Base-by-base conservation (phyloP, 2,888 invertebrate genomes). In the Colletes collaris region DNA sequence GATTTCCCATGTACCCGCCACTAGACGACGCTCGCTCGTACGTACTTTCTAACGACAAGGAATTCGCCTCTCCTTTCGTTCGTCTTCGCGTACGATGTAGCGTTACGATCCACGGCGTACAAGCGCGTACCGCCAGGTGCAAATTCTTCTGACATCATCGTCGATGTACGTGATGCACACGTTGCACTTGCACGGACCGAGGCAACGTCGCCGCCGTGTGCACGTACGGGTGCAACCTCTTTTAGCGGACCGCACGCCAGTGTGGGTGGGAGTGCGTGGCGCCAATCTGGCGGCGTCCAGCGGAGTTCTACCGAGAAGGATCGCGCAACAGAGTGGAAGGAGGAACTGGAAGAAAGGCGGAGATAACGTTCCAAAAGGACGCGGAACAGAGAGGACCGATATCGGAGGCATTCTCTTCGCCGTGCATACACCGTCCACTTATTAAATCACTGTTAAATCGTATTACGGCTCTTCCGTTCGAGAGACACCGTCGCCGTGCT, bases 281-380 rank as follows among this genome's bases (percentile, higher is more conserved):
- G 91, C 91, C 91, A 90, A 81, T 64, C 86, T 85, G 91, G 88
- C 91, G 91, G 90, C 88, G 87, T 90, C 91, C 91, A 89, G 85
- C 88, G 78, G 90, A 85, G 89, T 84, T 82, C 83, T 79, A 81
- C 74, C 78, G 76, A 72, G 79, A 76, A 77, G 64, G 81, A 83
- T 81, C 77, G 76, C 56, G 66, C 55, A 65, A 70, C 58, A 66
- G 71, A 76, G 81, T 27, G 78, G 66, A 55, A 19, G 72, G 63
- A 60, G 76, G 60, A 76, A 71, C 65, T 60, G 70, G 68, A 84
- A 80, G 78, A 82, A 81, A 79, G 81, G 81, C 37, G 76, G 66
- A 81, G 79, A 80, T 76, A 85, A 79, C 77, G 75, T 74, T 64
- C 56, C 35, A 59, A 58, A 65, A 44, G 76, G 74, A 79, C 40